Evolutionary conservation across 2,797 vertebrate species (phyloP).

Genomic region (Molossus molossus): DNA sequence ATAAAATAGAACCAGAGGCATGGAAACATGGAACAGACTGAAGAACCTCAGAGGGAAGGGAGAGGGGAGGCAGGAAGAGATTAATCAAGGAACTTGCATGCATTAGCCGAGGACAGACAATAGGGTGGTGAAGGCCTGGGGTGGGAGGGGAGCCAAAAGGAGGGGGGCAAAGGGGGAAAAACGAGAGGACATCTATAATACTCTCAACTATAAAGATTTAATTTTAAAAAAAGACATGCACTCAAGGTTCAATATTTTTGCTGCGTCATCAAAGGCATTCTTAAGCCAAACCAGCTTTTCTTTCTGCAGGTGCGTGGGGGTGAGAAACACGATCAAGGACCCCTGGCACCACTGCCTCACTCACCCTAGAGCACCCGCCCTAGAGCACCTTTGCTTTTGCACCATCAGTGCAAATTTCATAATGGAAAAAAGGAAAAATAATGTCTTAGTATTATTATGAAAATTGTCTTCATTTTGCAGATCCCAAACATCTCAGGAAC

Average conservation of each 20-base stretch:
- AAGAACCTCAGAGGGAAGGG: too few relatives aligned
- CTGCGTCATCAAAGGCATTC: not conserved
- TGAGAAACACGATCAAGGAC: not conserved
- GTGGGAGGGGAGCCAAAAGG: too few relatives aligned
- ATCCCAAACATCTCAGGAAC: not conserved
- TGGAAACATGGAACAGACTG: too few relatives aligned
- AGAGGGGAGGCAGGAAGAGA: too few relatives aligned
- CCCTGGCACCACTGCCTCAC: rapidly evolving
- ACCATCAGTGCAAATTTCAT: not conserved
- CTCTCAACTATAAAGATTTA: too few relatives aligned
- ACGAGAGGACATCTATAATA: too few relatives aligned
- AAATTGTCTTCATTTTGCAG: not conserved
- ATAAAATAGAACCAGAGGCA: too few relatives aligned
- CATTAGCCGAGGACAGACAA: too few relatives aligned
- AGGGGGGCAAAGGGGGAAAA: too few relatives aligned
- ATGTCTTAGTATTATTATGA: not conserved
- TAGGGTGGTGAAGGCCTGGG: too few relatives aligned
- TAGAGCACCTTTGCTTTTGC: not conserved
- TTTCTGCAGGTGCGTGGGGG: too few relatives aligned
- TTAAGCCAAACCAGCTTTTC: not conserved
- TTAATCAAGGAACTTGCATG: too few relatives aligned
- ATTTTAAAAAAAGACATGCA: not conserved
- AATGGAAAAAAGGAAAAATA: not conserved
- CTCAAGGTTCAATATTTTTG: not conserved
- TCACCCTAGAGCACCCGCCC: not conserved